Evolutionary conservation across 2,888 invertebrate genomes (phyloP).

Genomic region (Acronicta aceris): DNA sequence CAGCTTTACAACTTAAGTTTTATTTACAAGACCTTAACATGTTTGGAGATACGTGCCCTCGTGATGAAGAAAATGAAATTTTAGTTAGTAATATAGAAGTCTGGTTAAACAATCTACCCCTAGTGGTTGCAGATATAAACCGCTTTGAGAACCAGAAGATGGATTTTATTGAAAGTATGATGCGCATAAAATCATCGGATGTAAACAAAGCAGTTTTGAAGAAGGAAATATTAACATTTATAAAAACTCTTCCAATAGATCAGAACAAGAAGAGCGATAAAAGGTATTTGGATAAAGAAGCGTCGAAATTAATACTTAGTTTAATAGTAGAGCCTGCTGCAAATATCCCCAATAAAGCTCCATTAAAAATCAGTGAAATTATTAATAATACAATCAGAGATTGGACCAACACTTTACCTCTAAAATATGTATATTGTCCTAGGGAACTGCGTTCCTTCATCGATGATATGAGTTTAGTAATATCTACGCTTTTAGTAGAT

Average conservation of each 20-base stretch:
- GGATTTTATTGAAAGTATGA: slow-evolving; percentile 40
- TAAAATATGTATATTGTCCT: slow-evolving; percentile 13
- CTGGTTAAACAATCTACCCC: slow-evolving; percentile 40
- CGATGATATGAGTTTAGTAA: slow-evolving; percentile 30
- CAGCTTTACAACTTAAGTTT: slow-evolving; percentile 20
- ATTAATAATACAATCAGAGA: slow-evolving; percentile 22
- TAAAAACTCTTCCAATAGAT: slow-evolving; percentile 37
- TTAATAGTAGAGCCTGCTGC: slow-evolving; percentile 1
- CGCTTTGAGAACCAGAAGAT: slow-evolving; percentile 30
- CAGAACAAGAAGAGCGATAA: slow-evolving; percentile 10
- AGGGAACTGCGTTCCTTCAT: slow-evolving; percentile 21
- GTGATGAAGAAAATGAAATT: slow-evolving; percentile 8
- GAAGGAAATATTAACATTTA: slow-evolving; percentile 39
- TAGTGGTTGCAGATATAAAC: slow-evolving; percentile 18
- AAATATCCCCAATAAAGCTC: background rate
- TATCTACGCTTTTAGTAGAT: slow-evolving; percentile 18
- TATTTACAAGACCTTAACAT: slow-evolving; percentile 15
- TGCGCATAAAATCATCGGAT: slow-evolving; percentile 14
- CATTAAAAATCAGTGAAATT: slow-evolving; percentile 2
- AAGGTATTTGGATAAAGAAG: slow-evolving; percentile 21
- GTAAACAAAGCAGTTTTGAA: slow-evolving; percentile 24
- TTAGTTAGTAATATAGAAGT: slow-evolving; percentile 31
- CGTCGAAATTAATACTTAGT: slow-evolving; percentile 12
- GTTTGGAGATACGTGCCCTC: slow-evolving; percentile 5
- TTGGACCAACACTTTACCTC: slow-evolving; percentile 34